A percentile compares a stretch with the other conserved stretches of the same genome.
phyloP scores from a whole-genome alignment of 1,140 invertebrate genomes.

The Drosophila ogumai region DNA sequence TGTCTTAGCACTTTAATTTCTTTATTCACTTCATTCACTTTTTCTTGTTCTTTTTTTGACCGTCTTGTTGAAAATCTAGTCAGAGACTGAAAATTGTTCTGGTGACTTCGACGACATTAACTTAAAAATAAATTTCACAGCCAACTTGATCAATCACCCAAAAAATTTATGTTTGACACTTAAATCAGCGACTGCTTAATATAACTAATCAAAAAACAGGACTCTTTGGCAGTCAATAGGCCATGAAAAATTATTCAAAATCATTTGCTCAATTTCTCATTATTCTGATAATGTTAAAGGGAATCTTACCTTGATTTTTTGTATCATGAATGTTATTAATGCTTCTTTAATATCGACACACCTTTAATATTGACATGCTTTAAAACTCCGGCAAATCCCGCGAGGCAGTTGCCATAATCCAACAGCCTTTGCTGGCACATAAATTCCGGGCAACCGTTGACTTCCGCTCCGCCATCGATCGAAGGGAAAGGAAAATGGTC shows the following conservation, averaged over 20 bases:
- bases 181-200: background rate
- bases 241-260: fast-evolving
- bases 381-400: conserved; percentile 29
- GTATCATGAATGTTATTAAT: background rate
- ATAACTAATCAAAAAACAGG: background rate
- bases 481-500: conserved; percentile 33
- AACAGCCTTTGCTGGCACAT: conserved; percentile 56
- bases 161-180: too few relatives aligned
- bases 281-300: too few relatives aligned
- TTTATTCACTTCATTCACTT: background rate
- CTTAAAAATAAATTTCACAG: background rate
- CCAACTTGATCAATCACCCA: background rate
- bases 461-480: conserved; percentile 47
- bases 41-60: background rate
- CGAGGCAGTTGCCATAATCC: conserved; percentile 43
- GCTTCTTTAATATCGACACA: background rate
- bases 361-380: conserved; percentile 23
- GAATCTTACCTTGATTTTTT: background rate
- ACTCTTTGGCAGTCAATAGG: background rate
- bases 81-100: background rate
- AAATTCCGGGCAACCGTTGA: conserved; percentile 42
- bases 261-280: too few relatives aligned
- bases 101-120: background rate
- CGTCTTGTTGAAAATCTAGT: background rate
- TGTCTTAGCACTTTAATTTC: background rate